A percentile compares a stretch with the other conserved stretches of the same genome.
Conservation (phyloP, 2,797 vertebrate species). For the Trematomus bernacchii region DNA sequence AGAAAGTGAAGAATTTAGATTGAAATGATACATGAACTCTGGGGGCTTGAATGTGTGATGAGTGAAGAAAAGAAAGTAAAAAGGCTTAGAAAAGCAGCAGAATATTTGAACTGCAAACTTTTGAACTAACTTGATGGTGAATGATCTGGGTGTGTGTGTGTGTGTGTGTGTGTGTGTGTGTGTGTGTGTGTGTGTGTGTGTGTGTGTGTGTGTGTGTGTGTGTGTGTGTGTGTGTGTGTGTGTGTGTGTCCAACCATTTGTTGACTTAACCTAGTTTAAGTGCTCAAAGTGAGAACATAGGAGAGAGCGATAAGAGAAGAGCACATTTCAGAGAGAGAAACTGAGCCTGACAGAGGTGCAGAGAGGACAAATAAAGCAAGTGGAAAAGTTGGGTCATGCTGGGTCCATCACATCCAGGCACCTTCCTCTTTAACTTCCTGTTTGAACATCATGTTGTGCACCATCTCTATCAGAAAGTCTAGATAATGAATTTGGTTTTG, state of each 20-base stretch:
- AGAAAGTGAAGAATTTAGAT: too few species aligned
- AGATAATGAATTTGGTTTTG: neutral
- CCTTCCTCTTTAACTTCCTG: slow-evolving; percentile 35
- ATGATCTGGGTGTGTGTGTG: too few species aligned
- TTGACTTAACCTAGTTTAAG: slow-evolving; percentile 60
- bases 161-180: too few species aligned
- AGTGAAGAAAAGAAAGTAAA: too few species aligned
- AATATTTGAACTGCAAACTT: too few species aligned
- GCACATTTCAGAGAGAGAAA: slow-evolving; percentile 11
- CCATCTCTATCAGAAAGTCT: neutral
- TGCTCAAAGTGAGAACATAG: slow-evolving; percentile 7
- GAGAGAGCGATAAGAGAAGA: slow-evolving; percentile 29
- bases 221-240: slow-evolving; percentile 5
- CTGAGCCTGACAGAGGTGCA: neutral
- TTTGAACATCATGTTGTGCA: neutral
- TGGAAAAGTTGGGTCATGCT: slow-evolving; percentile 28
- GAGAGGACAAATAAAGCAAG: slow-evolving; percentile 13
- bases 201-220: too few species aligned
- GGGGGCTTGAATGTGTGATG: too few species aligned
- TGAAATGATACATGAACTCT: too few species aligned
- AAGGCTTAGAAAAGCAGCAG: too few species aligned
- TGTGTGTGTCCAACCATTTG: slow-evolving; percentile 16
- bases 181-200: too few species aligned
- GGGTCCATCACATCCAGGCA: slow-evolving; percentile 9
- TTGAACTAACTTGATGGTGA: too few species aligned